Base-by-base conservation (phyloP, 2,797 vertebrate genomes). In the Poeciliopsis turneri region DNA sequence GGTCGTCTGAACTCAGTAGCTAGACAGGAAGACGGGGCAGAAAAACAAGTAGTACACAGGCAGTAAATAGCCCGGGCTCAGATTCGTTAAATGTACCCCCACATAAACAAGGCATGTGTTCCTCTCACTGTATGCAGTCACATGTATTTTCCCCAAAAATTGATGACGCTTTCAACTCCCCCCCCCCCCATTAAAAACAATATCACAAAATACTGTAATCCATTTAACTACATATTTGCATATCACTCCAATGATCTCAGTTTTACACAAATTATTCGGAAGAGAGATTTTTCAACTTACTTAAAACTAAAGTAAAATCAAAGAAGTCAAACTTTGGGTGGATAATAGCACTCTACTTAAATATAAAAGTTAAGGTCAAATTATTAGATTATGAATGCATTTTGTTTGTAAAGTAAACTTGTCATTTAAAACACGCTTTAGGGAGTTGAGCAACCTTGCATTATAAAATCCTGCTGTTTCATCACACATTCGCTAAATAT, bases 401-500 rank as follows among this genome's bases (percentile, higher is more conserved):
- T 70, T 46, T 15, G 45, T 70, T 70, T 70, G 61, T 20, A 20
- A 36, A 64, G 33, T 10, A 64, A 36, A 64, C 18, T 20, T 39
- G 33, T 36, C 30, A 66, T 66, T 36, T 36, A 11, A 71, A 46
- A 71, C 2, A 46, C 25, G 6, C 5, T 46, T 28, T 7, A 46
- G 16, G 7, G 25, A 71, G 41, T 30, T 71, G 68, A 46, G 25
- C 68, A 71, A 77, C 10, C 18, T 69, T 39, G 23, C 7, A 51
- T 51, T 49, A n/a, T 18, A 51, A 39, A 39, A 28, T 39, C 13
- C 15, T 57, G 4, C 5, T 18, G 51, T 55, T 78, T 72, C 20
- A 41, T 41, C 33, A 70, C 49, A 45, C 8, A 69, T 78, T 64
- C 66, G 10, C 68, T 72, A 43, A 53, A 85, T 45, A 71, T 45